phyloP scores from a whole-genome alignment of 2,888 invertebrate genomes.

The Branchipolynoe longqiensis region DNA sequence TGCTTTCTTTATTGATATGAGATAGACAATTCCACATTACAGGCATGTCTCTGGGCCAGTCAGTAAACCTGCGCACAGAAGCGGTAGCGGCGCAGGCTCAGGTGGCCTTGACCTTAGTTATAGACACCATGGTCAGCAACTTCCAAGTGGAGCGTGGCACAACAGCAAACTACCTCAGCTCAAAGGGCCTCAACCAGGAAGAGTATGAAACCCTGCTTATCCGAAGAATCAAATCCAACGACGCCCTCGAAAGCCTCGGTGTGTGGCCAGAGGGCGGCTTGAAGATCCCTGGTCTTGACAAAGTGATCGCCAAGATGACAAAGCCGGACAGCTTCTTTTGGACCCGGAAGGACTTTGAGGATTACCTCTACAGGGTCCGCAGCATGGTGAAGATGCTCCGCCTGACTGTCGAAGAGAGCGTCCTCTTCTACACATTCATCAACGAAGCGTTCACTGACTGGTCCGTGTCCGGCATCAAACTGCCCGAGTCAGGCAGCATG shows the following conservation, averaged over 20 bases:
- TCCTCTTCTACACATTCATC: conserved; percentile 63
- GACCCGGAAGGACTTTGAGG: not conserved
- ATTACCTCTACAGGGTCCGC: conserved; percentile 15
- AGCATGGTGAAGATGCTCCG: conserved; percentile 10
- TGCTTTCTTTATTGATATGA: too few relatives aligned
- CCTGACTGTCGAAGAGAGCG: conserved; percentile 45
- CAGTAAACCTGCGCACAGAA: not conserved
- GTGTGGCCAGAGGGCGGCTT: conserved; percentile 4
- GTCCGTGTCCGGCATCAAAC: conserved; percentile 14
- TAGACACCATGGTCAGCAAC: conserved; percentile 59
- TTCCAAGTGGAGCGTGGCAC: conserved; percentile 65
- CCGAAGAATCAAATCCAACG: conserved; percentile 7
- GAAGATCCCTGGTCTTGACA: not conserved
- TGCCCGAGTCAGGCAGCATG: conserved; percentile 58
- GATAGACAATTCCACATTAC: too few relatives aligned
- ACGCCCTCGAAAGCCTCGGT: not conserved
- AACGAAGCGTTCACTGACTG: conserved; percentile 49
- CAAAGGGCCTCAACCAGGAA: conserved; percentile 52
- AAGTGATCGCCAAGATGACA: not conserved
- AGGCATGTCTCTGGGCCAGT: conserved; percentile 42
- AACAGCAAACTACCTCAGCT: conserved; percentile 62
- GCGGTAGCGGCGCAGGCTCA: conserved; percentile 45
- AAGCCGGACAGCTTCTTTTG: not conserved
- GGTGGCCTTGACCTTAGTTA: conserved; percentile 18
- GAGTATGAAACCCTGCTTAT: conserved; percentile 42